Percentiles rank a stretch among this genome's conserved stretches.
These are phyloP conservation scores for Calameuta pallipes DNA, from an alignment of 2,888 invertebrate species.

Conservation along the genomic window DNA sequence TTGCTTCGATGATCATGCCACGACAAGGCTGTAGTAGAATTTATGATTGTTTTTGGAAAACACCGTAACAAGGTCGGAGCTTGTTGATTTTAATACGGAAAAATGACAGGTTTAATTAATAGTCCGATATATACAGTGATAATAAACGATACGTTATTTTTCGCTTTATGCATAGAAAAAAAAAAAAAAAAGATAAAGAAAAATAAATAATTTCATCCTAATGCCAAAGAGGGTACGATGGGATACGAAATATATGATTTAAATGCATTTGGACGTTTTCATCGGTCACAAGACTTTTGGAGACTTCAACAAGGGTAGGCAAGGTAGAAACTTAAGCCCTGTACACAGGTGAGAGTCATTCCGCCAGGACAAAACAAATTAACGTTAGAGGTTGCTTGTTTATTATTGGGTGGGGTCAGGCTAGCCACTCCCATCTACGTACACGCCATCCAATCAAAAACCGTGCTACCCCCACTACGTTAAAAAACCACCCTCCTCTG, in stretches of 20 bases:
- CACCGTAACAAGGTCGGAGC: background rate
- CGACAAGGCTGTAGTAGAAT: background rate
- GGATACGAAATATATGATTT: too few species aligned
- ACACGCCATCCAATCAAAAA: constrained; percentile 55
- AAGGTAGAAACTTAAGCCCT: background rate
- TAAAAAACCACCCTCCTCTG: constrained; percentile 33
- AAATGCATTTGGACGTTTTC: background rate
- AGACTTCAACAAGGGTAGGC: constrained; percentile 33
- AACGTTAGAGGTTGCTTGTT: constrained; percentile 60
- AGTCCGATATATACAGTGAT: too few species aligned
- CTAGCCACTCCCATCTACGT: constrained; percentile 63
- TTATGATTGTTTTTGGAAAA: background rate
- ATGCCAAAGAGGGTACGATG: too few species aligned
- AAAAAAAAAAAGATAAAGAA: too few species aligned
- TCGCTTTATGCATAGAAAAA: background rate
- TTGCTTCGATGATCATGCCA: background rate
- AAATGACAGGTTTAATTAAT: background rate
- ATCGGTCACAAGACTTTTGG: constrained; percentile 8
- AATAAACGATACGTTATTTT: background rate
- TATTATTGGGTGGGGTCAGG: constrained; percentile 63
- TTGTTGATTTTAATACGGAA: background rate
- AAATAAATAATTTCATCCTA: too few species aligned
- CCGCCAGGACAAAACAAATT: constrained; percentile 57
- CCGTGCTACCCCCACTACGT: constrained; percentile 45
- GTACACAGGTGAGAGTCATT: constrained; percentile 22